Conservation (phyloP, 2,888 invertebrate species). For the Clivina fossor region DNA sequence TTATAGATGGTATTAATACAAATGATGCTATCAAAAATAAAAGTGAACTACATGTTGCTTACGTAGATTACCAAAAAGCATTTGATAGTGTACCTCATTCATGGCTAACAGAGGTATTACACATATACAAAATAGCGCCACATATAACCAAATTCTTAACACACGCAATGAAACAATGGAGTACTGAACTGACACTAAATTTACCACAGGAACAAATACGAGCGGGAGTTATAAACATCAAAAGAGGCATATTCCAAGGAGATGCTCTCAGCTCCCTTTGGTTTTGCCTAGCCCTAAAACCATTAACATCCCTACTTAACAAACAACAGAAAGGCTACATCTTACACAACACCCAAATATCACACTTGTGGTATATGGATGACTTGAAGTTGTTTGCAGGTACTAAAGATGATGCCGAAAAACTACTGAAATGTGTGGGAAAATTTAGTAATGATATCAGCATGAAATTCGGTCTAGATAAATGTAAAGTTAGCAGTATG, state of each 20-base stretch:
- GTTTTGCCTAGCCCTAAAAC: conserved; percentile 36
- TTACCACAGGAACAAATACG: background rate
- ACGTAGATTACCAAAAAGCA: too few species aligned
- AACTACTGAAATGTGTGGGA: conserved; percentile 25
- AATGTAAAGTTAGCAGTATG: conserved; percentile 33
- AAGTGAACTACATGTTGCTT: too few species aligned
- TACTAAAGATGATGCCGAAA: conserved; percentile 15
- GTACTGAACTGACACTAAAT: background rate
- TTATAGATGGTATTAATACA: too few species aligned
- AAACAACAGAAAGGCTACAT: background rate
- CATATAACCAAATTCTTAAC: background rate
- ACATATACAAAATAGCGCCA: background rate
- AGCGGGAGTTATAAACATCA: conserved; percentile 21
- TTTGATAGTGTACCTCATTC: conserved; percentile 6
- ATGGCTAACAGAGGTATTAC: background rate
- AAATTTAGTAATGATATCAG: conserved; percentile 33
- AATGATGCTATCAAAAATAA: too few species aligned
- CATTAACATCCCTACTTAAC: conserved; percentile 21
- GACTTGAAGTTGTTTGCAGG: conserved; percentile 36
- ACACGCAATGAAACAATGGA: background rate
- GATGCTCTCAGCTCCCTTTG: conserved; percentile 36
- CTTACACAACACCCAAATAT: conserved; percentile 3
- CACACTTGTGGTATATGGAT: conserved; percentile 36
- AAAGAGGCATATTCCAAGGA: conserved; percentile 37
- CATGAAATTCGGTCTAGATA: conserved; percentile 37